Evolutionary conservation across 2,888 invertebrate species (phyloP), one percentile per base, ranked within the genome.

Genomic region (Plagiodera versicolora): DNA sequence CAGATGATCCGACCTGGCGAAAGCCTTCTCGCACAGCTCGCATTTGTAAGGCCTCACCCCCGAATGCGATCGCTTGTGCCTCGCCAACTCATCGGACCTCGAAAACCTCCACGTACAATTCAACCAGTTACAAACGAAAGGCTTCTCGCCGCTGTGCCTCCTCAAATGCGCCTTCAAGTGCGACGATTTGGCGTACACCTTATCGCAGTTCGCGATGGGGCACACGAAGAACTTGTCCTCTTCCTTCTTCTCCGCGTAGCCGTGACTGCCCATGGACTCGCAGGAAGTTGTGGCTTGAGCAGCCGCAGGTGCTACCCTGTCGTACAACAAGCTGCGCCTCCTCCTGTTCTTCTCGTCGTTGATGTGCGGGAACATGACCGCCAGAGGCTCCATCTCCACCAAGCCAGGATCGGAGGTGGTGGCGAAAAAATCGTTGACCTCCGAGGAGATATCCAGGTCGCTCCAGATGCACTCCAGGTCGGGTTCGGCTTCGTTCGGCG

Each of bases 11-110:
- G 95, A 95, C 20, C 97, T 85, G 0, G 95, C 92, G 80, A 98
- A 98, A 64, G 89, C 86, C 80, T 97, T 96, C 51, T 89, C 86
- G 79, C 97, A 98, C 71, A 92, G 86, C 60, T 86, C 85, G 79
- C 97, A 98, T 60, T 89, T 87, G 80, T 97, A 97, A 0, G 97
- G 97, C 79, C 96, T 96, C 64, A 95, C 87, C 0, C 97, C 97
- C 0, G 95, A 95, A 80, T 97, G 97, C n/a, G 95, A 95, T 66
- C 97, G 86, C 56, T 92, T 88, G 78, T 97, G 97, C 17, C 97
- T 85, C 1, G 95, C 94, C 67, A 97, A 81, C 80, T 97, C 97
- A 78, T 97, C 97, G 0, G 96, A 96, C 59, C 97, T 85, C 16
- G 95, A 95, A 82, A 97, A 97, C 69, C 91, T 86, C 96, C 96